phyloP scores from a whole-genome alignment of 2,113 vertebrate genomes.

The Macrotus californicus region DNA sequence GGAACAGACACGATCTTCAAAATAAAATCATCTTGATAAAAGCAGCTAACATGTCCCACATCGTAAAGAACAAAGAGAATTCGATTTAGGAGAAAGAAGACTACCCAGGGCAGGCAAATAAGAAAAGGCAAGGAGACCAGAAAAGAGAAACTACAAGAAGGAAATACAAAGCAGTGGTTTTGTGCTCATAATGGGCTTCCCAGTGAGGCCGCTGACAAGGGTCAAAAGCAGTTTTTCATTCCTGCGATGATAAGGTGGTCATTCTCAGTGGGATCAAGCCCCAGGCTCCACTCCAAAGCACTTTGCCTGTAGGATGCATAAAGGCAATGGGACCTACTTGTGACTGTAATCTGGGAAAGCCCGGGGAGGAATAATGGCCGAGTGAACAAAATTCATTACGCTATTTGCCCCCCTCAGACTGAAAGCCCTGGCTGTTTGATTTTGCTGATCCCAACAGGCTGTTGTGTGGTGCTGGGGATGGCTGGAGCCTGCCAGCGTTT shows the following conservation, averaged over 20 bases:
- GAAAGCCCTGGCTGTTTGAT: slow-evolving; percentile 47
- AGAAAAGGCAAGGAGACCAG: neutral
- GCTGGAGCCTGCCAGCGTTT: slow-evolving; percentile 70
- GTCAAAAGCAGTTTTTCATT: neutral
- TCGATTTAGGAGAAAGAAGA: neutral
- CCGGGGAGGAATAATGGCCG: neutral
- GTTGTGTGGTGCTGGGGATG: slow-evolving; percentile 62
- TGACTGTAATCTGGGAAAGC: slow-evolving; percentile 9
- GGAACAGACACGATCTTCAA: neutral
- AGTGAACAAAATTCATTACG: slow-evolving; percentile 30
- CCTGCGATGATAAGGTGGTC: neutral
- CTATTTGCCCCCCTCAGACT: neutral
- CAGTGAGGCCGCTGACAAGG: neutral
- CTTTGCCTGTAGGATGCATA: neutral
- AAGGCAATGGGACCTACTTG: neutral
- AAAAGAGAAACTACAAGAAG: neutral
- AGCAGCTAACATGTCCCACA: neutral
- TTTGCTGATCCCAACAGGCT: slow-evolving; percentile 72
- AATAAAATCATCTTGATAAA: slow-evolving; percentile 5
- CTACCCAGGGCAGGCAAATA: neutral
- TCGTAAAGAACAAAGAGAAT: slow-evolving; percentile 26
- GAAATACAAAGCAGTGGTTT: neutral
- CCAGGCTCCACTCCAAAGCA: slow-evolving; percentile 17
- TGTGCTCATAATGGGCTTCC: neutral
- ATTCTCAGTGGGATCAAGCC: neutral